phyloP scores from a whole-genome alignment of 1,140 invertebrate genomes.

The Rhopalosiphum maidis region DNA sequence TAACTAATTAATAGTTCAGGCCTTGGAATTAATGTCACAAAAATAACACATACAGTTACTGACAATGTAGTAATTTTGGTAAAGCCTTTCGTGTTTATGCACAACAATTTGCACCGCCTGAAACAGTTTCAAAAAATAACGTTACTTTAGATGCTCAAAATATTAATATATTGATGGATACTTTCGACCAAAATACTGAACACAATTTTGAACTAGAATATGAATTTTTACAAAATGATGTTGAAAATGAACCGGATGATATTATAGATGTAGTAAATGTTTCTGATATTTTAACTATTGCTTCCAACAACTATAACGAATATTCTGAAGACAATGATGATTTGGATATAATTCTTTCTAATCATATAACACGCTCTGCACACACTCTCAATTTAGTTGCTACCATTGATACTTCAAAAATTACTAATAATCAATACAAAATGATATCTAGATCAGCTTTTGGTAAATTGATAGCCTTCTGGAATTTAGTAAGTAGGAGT shows the following conservation, averaged over 20 bases:
- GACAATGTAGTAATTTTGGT: neutral
- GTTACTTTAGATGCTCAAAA: too few species aligned
- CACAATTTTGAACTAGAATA: neutral
- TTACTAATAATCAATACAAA: neutral
- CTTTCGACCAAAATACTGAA: too few species aligned
- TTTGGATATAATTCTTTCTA: neutral
- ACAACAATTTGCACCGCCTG: neutral
- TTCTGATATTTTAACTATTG: neutral
- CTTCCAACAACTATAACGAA: neutral
- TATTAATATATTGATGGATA: too few species aligned
- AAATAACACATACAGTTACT: neutral
- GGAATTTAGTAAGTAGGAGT: too few species aligned
- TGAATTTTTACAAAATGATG: neutral
- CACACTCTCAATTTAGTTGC: neutral
- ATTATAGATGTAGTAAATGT: neutral
- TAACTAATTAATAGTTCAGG: neutral
- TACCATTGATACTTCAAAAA: neutral
- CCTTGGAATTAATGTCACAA: neutral
- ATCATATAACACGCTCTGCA: neutral
- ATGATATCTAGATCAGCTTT: too few species aligned
- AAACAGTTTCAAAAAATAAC: too few species aligned
- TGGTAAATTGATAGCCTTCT: too few species aligned
- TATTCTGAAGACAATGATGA: constrained; percentile 1
- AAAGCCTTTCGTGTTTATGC: neutral
- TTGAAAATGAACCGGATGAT: neutral